These are phyloP conservation scores for Tachystola acroxantha DNA, from an alignment of 2,888 invertebrate species.

Conservation along the genomic window DNA sequence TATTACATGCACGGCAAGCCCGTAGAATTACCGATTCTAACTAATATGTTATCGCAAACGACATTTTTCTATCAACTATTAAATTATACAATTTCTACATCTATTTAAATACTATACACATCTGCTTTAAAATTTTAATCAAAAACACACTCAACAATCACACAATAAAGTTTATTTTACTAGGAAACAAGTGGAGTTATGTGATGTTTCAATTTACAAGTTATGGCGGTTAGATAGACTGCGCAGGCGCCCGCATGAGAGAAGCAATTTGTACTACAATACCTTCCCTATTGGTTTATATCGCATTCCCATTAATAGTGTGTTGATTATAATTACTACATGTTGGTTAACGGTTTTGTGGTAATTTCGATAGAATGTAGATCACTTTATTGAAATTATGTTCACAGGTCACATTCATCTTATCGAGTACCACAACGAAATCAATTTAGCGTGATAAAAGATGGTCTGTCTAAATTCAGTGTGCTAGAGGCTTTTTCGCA, in stretches of 20 bases:
- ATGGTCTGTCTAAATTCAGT: too few species aligned
- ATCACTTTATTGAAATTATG: background rate
- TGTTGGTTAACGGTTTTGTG: slow-evolving; percentile 70
- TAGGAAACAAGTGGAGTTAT: slow-evolving; percentile 18
- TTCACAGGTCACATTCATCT: too few species aligned
- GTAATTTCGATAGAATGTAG: background rate
- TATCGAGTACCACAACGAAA: too few species aligned
- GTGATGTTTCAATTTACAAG: slow-evolving; percentile 20
- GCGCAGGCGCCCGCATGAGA: slow-evolving; percentile 67
- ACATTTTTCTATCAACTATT: slow-evolving; percentile 52
- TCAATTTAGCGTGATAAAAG: too few species aligned
- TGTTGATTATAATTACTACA: slow-evolving; percentile 52
- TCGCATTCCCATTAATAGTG: slow-evolving; percentile 61
- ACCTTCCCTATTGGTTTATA: slow-evolving; percentile 68
- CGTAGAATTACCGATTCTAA: background rate
- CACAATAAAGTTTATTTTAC: slow-evolving; percentile 30
- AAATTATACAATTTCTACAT: slow-evolving; percentile 34
- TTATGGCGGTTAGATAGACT: slow-evolving; percentile 16
- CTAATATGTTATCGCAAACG: slow-evolving; percentile 19
- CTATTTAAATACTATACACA: background rate
- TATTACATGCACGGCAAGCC: background rate
- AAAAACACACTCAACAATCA: slow-evolving; percentile 13
- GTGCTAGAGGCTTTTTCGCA: too few species aligned
- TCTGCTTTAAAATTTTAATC: background rate
- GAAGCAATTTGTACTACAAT: slow-evolving; percentile 57